Evolutionary conservation across 2,113 vertebrate species (phyloP).

Genomic region (Boulengeromyrus knoepffleri): DNA sequence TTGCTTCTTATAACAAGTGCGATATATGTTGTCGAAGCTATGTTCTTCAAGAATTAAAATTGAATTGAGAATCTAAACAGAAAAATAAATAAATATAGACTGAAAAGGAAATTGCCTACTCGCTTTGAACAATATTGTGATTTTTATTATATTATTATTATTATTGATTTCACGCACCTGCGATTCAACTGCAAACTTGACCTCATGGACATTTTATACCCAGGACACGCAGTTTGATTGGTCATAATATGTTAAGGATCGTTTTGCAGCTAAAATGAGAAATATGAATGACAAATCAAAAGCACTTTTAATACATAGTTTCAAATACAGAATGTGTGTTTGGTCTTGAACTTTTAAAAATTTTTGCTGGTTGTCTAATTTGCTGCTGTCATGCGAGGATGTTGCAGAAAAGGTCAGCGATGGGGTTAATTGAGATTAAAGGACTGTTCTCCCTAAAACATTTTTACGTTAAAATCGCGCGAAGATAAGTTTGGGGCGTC

Average conservation of each 20-base stretch:
- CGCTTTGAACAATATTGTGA: conserved; percentile 73
- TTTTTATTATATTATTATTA: conserved; percentile 7
- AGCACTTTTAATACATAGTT: conserved; percentile 80
- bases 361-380: conserved; percentile 64
- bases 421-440: conserved; percentile 49
- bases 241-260: conserved; percentile 59
- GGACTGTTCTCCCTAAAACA: not conserved
- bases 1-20: conserved; percentile 99
- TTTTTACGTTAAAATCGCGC: conserved; percentile 30
- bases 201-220: conserved; percentile 68
- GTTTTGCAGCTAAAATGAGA: conserved; percentile 65
- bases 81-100: conserved; percentile 93
- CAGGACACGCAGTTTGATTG: conserved; percentile 52
- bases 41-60: conserved; percentile 99
- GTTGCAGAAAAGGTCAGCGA: conserved; percentile 65
- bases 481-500: not conserved
- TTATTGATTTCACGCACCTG: conserved; percentile 60
- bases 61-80: conserved; percentile 98
- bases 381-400: conserved; percentile 66
- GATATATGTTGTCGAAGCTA: conserved; percentile 98
- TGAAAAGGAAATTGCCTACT: conserved; percentile 79
- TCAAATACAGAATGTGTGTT: conserved; percentile 73
- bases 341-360: conserved; percentile 67
- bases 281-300: conserved; percentile 64
- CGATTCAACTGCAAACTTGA: conserved; percentile 61